Evolutionary conservation across 2,888 invertebrate genomes (phyloP).

Genomic region (Plagodis dolabraria): DNA sequence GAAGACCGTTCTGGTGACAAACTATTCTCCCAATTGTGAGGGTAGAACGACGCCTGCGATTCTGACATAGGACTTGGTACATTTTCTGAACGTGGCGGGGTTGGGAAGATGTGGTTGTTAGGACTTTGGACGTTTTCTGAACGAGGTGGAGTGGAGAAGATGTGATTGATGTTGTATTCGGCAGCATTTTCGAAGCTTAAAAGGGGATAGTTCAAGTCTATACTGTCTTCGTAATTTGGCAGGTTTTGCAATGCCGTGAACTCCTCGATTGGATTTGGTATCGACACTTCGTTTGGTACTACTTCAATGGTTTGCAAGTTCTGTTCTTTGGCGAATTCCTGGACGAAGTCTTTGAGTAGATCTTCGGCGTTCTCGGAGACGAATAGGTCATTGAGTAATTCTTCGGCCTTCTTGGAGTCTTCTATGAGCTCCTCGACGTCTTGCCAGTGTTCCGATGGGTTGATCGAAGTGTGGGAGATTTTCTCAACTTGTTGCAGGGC

Average conservation of each 20-base stretch:
- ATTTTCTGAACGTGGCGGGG: slow-evolving; percentile 67
- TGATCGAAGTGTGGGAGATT: slow-evolving; percentile 49
- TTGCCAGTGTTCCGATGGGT: slow-evolving; percentile 52
- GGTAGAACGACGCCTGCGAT: slow-evolving; percentile 49
- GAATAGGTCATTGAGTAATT: slow-evolving; percentile 11
- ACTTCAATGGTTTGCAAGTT: slow-evolving; percentile 26
- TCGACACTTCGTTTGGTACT: slow-evolving; percentile 1
- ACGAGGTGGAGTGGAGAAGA: slow-evolving; percentile 64
- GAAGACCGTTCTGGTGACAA: slow-evolving; percentile 61
- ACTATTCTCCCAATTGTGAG: slow-evolving; percentile 55
- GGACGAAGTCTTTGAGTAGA: slow-evolving; percentile 18
- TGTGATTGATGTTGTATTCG: slow-evolving; percentile 15
- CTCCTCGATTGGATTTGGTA: slow-evolving; percentile 46
- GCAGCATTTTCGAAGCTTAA: slow-evolving; percentile 26
- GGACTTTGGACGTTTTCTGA: slow-evolving; percentile 67
- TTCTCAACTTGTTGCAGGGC: slow-evolving; percentile 56
- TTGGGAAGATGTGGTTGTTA: slow-evolving; percentile 43
- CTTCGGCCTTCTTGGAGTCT: slow-evolving; percentile 34
- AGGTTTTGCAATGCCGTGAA: slow-evolving; percentile 38
- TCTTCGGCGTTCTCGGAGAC: slow-evolving; percentile 11
- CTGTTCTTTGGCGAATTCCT: slow-evolving; percentile 35
- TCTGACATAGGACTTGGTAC: slow-evolving; percentile 64
- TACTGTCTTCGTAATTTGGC: slow-evolving; percentile 40
- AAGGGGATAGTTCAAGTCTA: slow-evolving; percentile 36
- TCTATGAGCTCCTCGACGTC: slow-evolving; percentile 57